phyloP scores from a whole-genome alignment of 2,797 vertebrate species.

The Lagodon rhomboides region DNA sequence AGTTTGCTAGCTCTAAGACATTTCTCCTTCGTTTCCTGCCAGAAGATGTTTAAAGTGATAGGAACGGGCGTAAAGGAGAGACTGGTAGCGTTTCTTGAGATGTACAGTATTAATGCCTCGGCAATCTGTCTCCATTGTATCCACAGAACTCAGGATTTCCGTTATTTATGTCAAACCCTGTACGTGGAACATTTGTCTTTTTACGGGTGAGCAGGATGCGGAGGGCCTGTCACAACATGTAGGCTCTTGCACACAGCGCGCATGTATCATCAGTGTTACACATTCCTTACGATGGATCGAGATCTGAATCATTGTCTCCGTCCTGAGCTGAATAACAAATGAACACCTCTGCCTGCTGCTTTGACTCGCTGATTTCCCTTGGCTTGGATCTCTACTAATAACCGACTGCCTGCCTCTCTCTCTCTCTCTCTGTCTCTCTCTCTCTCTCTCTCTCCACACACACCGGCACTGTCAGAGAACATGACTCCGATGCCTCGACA shows the following conservation, averaged over 20 bases:
- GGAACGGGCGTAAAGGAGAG: conserved; percentile 6
- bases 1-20: conserved; percentile 31
- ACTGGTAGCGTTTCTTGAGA: conserved; percentile 8
- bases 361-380: conserved; percentile 57
- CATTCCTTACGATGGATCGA: conserved; percentile 30
- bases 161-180: conserved; percentile 34
- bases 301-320: conserved; percentile 51
- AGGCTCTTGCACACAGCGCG: not conserved
- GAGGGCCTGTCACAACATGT: conserved; percentile 45
- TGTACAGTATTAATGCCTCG: conserved; percentile 9
- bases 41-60: conserved; percentile 22
- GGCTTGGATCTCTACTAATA: conserved; percentile 47
- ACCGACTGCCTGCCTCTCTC: conserved; percentile 28
- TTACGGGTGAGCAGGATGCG: conserved; percentile 16
- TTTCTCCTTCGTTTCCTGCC: conserved; percentile 6
- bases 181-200: conserved; percentile 13
- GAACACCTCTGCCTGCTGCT: conserved; percentile 53
- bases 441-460: not conserved
- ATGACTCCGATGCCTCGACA: conserved; percentile 56
- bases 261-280: conserved; percentile 41
- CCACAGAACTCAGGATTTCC: conserved; percentile 22
- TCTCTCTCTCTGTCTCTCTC: no score
- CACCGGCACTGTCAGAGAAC: conserved; percentile 50
- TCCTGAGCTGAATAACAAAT: conserved; percentile 57
- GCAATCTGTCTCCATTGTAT: conserved; percentile 11